Evolutionary conservation across 30 jellyfish, hydroid and myxozoan species (phyloP).

Genomic region (Aurelia coerulea): DNA sequence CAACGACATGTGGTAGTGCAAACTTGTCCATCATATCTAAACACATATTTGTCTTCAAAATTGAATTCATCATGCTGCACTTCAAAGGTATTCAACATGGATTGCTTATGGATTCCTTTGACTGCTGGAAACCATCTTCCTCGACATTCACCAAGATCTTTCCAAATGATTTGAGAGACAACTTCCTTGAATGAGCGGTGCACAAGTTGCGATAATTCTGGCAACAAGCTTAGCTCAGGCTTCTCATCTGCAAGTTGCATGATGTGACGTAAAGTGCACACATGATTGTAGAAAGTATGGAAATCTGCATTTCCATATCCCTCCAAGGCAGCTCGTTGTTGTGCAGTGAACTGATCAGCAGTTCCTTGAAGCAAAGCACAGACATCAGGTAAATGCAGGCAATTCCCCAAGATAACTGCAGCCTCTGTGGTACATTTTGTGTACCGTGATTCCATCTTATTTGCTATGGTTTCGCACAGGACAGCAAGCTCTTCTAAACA

Average conservation of each 20-base stretch:
- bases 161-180: conserved; percentile 24
- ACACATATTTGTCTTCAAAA: conserved; percentile 11
- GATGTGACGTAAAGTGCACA: conserved; percentile 40
- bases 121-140: conserved; percentile 7
- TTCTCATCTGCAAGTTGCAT: conserved; percentile 32
- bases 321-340: conserved; percentile 33
- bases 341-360: conserved; percentile 12
- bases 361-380: conserved; percentile 38
- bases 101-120: conserved; percentile 4
- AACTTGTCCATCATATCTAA: background rate
- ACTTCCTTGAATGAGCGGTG: conserved; percentile 26
- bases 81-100: conserved; percentile 4
- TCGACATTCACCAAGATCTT: conserved; percentile 26
- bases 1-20: background rate
- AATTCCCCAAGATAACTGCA: conserved; percentile 37
- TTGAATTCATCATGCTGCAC: conserved; percentile 7
- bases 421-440: conserved; percentile 35
- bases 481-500: conserved; percentile 17
- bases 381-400: conserved; percentile 33
- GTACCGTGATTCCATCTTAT: conserved; percentile 29
- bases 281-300: conserved; percentile 8
- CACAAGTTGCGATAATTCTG: background rate
- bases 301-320: conserved; percentile 32
- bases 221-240: conserved; percentile 16
- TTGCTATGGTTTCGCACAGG: conserved; percentile 35